phyloP scores from a whole-genome alignment of 2,113 vertebrate species.

The Sula dactylatra region DNA sequence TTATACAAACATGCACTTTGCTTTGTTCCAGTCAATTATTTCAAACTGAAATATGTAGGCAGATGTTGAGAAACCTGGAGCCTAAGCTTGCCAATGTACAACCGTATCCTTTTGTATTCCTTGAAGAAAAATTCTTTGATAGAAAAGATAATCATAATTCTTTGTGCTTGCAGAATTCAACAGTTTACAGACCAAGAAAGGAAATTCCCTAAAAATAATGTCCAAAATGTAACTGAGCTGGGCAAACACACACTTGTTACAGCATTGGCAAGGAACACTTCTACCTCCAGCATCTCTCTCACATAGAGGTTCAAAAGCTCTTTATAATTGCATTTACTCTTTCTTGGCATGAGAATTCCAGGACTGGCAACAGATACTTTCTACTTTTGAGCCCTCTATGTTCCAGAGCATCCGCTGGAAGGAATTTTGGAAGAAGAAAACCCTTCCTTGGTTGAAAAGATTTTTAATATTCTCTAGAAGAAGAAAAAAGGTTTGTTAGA shows the following conservation, averaged over 20 bases:
- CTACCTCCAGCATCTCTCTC: neutral
- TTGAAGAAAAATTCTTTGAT: neutral
- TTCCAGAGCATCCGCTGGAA: neutral
- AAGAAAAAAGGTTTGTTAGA: neutral
- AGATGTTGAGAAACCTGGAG: neutral
- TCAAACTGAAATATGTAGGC: neutral
- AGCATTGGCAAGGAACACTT: neutral
- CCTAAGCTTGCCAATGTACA: neutral
- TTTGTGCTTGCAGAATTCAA: neutral
- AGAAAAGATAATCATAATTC: neutral
- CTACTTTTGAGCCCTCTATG: neutral
- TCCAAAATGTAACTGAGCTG: neutral
- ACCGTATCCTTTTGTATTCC: neutral
- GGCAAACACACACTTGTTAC: neutral
- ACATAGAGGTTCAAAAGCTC: neutral
- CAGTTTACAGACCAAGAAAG: neutral
- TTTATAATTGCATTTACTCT: neutral
- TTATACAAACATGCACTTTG: neutral
- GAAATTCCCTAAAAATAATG: neutral
- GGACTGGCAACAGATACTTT: neutral
- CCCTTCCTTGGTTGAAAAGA: neutral
- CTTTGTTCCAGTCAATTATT: neutral
- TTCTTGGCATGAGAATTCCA: neutral
- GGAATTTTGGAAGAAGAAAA: neutral
- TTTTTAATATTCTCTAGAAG: neutral